These are phyloP conservation scores for Emydoidea blandingii DNA, from an alignment of 2,797 vertebrate species.

Conservation along the genomic window DNA sequence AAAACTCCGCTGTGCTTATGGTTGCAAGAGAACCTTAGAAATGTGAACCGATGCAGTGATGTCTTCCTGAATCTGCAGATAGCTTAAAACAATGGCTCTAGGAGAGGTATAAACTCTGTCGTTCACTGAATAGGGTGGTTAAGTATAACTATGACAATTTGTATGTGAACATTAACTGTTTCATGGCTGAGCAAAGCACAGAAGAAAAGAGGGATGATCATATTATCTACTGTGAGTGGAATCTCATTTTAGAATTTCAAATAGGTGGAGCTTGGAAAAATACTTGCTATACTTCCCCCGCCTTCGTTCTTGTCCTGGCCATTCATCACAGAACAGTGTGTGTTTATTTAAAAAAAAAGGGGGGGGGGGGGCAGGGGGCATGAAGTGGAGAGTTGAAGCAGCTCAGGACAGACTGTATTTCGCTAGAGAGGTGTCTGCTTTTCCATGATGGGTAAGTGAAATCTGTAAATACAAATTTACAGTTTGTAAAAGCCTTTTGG, in stretches of 20 bases:
- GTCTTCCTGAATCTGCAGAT: background rate
- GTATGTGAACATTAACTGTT: background rate
- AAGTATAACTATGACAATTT: background rate
- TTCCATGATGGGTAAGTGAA: background rate
- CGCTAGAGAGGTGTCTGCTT: background rate
- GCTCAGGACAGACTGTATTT: background rate
- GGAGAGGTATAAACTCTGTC: background rate
- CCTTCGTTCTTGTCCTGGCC: background rate
- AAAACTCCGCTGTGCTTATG: background rate
- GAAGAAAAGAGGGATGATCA: background rate
- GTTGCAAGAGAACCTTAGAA: background rate
- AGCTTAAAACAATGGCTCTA: background rate
- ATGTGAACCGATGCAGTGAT: background rate
- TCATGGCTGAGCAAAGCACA: conserved; percentile 19
- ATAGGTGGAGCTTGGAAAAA: background rate
- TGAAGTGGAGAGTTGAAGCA: background rate
- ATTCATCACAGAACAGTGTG: background rate
- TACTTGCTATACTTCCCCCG: background rate
- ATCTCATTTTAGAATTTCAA: background rate
- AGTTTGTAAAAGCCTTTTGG: background rate
- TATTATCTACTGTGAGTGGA: background rate
- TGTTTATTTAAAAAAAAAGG: background rate
- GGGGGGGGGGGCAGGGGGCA: accelerated
- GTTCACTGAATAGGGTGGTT: background rate
- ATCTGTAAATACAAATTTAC: background rate